Evolutionary conservation across 2,888 invertebrate genomes (phyloP).

Genomic region (Antheraea yamamai): DNA sequence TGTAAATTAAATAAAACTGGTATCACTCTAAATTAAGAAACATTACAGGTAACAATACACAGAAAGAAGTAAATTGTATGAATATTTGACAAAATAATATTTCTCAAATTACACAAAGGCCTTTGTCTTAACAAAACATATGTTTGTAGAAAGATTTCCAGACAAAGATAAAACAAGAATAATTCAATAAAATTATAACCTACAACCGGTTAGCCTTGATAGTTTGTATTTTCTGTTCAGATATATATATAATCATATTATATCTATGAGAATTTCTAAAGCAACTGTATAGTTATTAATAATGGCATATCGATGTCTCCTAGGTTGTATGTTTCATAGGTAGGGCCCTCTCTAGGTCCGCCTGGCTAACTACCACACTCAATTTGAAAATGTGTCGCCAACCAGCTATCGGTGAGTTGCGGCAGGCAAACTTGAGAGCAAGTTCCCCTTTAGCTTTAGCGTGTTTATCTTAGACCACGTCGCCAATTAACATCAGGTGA

Average conservation of each 20-base stretch:
- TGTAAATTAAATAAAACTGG: not conserved
- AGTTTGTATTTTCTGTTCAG: not conserved
- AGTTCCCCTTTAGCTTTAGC: too few relatives aligned
- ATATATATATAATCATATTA: not conserved
- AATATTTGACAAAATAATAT: not conserved
- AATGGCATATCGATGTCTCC: too few relatives aligned
- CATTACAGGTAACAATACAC: not conserved
- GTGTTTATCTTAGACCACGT: too few relatives aligned
- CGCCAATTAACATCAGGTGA: too few relatives aligned
- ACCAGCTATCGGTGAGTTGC: too few relatives aligned
- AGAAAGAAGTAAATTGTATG: not conserved
- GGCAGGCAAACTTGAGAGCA: too few relatives aligned
- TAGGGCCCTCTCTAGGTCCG: too few relatives aligned
- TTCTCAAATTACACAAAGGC: slow-evolving; percentile 5
- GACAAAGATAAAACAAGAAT: slow-evolving; percentile 8
- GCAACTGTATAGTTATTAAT: not conserved
- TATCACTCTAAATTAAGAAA: not conserved
- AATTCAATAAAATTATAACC: slow-evolving; percentile 7
- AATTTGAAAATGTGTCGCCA: too few relatives aligned
- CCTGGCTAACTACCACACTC: too few relatives aligned
- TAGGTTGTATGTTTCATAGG: too few relatives aligned
- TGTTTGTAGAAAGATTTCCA: not conserved
- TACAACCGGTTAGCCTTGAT: not conserved
- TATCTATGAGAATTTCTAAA: not conserved
- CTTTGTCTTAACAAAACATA: not conserved